Conservation (phyloP, 2,888 invertebrate genomes). For the Blera fallax region DNA sequence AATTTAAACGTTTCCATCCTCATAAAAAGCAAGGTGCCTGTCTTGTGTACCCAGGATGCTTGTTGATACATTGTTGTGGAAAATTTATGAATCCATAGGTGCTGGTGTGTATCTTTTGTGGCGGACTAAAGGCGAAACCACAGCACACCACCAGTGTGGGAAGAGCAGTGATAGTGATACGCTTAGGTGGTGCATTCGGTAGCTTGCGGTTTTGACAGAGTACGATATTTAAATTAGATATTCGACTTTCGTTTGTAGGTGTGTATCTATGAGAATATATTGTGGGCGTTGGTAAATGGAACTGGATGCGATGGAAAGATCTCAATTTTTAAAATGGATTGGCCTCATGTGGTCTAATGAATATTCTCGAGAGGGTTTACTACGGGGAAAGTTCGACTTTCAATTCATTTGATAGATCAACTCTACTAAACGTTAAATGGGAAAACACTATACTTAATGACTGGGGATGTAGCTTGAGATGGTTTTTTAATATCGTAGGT, state of each 20-base stretch:
- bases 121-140: not conserved
- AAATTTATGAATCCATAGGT: not conserved
- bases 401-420: too few relatives aligned
- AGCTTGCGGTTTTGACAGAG: slow-evolving; percentile 29
- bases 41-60: slow-evolving; percentile 7
- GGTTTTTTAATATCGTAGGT: too few relatives aligned
- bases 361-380: not conserved
- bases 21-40: slow-evolving; percentile 16
- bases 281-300: not conserved
- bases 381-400: not conserved
- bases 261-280: not conserved
- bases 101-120: not conserved
- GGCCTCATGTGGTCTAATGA: not conserved
- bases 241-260: slow-evolving; percentile 4
- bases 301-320: not conserved
- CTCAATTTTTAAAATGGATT: not conserved
- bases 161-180: slow-evolving; percentile 33
- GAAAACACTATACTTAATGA: too few relatives aligned
- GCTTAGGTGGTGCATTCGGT: slow-evolving; percentile 16
- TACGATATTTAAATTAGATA: slow-evolving; percentile 21
- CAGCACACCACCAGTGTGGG: not conserved
- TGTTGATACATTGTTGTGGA: not conserved
- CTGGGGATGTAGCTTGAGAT: too few relatives aligned
- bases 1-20: slow-evolving; percentile 34
- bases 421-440: too few relatives aligned